Conservation (phyloP, 2,888 invertebrate species). For the Tiliacea aurago region DNA sequence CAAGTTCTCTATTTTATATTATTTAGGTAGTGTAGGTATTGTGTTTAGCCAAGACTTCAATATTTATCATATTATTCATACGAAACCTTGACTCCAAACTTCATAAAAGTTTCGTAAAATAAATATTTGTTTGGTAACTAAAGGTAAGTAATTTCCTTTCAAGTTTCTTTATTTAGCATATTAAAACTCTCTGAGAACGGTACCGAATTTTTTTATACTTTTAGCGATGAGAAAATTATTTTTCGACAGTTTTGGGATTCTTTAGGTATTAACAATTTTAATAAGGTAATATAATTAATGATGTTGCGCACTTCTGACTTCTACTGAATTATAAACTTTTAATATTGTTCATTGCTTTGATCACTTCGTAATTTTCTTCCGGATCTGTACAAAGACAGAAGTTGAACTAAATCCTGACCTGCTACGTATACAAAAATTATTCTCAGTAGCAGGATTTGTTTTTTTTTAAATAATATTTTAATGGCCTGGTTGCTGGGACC, state of each 20-base stretch:
- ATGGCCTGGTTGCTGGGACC: too few relatives aligned
- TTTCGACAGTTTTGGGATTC: conserved; percentile 17
- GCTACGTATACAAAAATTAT: not conserved
- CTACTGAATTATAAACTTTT: not conserved
- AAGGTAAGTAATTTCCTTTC: conserved; percentile 46
- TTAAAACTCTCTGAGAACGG: conserved; percentile 21
- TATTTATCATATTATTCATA: conserved; percentile 18
- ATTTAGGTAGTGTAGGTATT: not conserved
- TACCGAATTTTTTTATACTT: conserved; percentile 6
- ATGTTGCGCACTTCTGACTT: not conserved
- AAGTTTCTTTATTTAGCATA: conserved; percentile 34
- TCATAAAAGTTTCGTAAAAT: conserved; percentile 24
- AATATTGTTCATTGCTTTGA: not conserved
- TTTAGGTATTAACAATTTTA: conserved; percentile 24
- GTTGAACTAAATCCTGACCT: not conserved
- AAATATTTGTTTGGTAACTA: conserved; percentile 43
- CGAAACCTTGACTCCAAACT: conserved; percentile 16
- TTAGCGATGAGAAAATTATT: conserved; percentile 16
- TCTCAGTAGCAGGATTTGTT: not conserved
- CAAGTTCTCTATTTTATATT: not conserved
- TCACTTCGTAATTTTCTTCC: not conserved
- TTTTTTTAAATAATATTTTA: too few relatives aligned
- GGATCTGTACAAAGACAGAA: not conserved
- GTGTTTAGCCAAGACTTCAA: not conserved
- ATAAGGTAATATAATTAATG: conserved; percentile 19